These are phyloP conservation scores for Ciconia boyciana DNA, from an alignment of 2,113 vertebrate genomes.

Conservation along the genomic window DNA sequence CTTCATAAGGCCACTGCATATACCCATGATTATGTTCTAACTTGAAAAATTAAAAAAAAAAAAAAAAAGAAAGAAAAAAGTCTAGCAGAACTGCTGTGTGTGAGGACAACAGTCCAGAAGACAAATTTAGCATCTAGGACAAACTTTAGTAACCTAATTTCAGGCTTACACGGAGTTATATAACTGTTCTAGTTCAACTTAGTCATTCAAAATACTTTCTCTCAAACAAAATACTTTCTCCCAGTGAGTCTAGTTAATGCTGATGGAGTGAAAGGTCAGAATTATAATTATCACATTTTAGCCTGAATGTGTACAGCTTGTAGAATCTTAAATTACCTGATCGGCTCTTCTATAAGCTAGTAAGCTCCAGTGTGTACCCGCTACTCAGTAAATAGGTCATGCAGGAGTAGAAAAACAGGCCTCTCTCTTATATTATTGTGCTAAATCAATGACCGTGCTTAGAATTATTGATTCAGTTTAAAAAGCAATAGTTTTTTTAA, in stretches of 20 bases:
- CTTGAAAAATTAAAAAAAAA: no score
- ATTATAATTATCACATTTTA: neutral
- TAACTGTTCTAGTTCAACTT: neutral
- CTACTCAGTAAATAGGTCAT: constrained; percentile 18
- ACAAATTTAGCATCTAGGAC: neutral
- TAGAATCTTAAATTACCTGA: neutral
- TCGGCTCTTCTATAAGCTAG: neutral
- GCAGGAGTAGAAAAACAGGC: neutral
- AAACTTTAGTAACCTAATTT: neutral
- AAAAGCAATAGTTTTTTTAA: neutral
- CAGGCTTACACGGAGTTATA: neutral
- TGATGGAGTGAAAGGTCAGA: neutral
- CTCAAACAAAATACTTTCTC: neutral
- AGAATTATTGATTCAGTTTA: accelerated
- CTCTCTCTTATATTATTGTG: accelerated
- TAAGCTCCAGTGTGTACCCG: neutral
- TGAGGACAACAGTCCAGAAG: neutral
- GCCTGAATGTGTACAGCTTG: neutral
- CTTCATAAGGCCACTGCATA: neutral
- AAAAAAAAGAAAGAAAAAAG: no score
- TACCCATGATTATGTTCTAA: neutral
- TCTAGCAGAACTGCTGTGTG: neutral
- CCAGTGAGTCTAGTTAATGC: neutral
- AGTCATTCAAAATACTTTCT: neutral
- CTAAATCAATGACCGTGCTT: neutral